Evolutionary conservation across 2,888 invertebrate species (phyloP), one percentile per base, ranked within the genome.

Genomic region (Theodoxus fluviatilis): DNA sequence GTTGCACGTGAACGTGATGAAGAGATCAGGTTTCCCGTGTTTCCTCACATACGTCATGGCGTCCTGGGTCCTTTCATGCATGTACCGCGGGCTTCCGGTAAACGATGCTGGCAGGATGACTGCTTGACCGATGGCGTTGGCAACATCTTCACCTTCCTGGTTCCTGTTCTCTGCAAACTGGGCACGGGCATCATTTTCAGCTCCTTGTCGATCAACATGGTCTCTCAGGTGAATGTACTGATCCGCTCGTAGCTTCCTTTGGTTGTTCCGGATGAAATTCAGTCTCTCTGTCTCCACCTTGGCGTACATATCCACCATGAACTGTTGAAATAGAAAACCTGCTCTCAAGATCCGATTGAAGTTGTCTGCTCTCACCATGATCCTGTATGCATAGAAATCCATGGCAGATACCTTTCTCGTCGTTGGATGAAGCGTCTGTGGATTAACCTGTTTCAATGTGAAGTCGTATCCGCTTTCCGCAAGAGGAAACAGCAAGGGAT

Each of bases 1-100:
- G 69, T 76, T 76, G 52, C 71, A 73, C 18, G 76, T 75, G 37
- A 77, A 72, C 9, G 74, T 75, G n/a, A 74, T 82, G 74, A 68
- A 59, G 88, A 89, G n/a, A 87, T 86, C 83, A 31, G 88, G 87
- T 71, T 83, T 83, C 2, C 88, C 88, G 81, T 75, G 85, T 72
- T 84, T 83, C 47, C 81, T 40, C 3, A 88, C 88, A 64, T 87
- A 84, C 15, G 86, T 78, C 87, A 88, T 88, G 0, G 86, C 84
- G 81, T 88, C 87, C 73, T 88, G 76, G 75, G 83, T 86, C 40
- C 81, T 77, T 78, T 87, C 82, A 38, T 80, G 73, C 83, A 87
- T 85, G 72, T 80, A 76, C 28, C 86, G 74, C 4, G 85, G 85
- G 37, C 82, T 76, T 9, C 85, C 84, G 22, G 73, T 70, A 73